Evolutionary conservation across 2,888 invertebrate genomes (phyloP), one percentile per base, ranked within the genome.

Genomic region (Archips xylosteana): DNA sequence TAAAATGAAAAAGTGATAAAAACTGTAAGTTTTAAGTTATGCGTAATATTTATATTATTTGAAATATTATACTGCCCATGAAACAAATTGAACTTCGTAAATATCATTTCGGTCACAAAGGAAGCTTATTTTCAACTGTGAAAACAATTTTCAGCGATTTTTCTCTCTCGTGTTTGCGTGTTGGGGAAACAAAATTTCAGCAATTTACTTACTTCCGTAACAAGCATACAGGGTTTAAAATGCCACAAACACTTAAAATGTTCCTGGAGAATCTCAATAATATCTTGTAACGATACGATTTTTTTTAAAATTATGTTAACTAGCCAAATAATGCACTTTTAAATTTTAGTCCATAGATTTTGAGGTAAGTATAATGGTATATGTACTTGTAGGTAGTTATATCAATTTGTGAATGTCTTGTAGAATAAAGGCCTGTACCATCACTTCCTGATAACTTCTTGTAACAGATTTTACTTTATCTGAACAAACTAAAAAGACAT

Each of bases 81-180:
- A 64, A 34, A 45, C 42, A 62, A 42, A 42, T 12, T 23, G 15
- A 15, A 42, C 12, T 42, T 23, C 42, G 62, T 23, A 45, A 62
- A 23, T 23, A 62, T 15, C n/a, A 62, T 45, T 62, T 45, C 32
- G 13, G 32, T 57, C 57, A 57, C 57, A 57, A 57, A 57, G 32
- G 57, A 32, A 57, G 57, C 57, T 57, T 57, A 57, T 57, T 32
- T 57, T 57, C 32, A 57, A 57, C 10, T 12, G 57, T 57, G 57
- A 12, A 57, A 57, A 57, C 57, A 57, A 57, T 57, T 57, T 57
- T 57, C 32, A 32, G 32, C 57, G 57, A 34, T 47, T 59, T 59
- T 47, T 34, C 57, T 57, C 32, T 57, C 57, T 32, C 32, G 32
- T 57, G 57, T 3, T 57, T 54, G 32, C 32, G 57, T 57, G 57